Evolutionary conservation across 2,888 invertebrate species (phyloP).

Genomic region (Sinohyriopsis cumingii): DNA sequence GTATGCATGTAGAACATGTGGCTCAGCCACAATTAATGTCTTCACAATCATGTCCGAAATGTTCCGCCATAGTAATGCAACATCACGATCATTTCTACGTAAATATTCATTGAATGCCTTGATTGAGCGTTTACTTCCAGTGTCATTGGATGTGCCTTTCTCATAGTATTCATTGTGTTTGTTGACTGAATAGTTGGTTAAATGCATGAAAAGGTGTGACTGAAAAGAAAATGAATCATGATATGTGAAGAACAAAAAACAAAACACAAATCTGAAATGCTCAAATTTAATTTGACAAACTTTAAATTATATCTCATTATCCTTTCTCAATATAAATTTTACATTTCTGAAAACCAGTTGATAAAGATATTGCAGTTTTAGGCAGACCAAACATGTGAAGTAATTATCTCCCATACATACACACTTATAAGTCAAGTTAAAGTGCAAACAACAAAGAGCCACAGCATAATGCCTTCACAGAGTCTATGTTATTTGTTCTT

Average conservation of each 20-base stretch:
- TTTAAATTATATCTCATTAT: neutral
- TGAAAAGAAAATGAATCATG: constrained; percentile 41
- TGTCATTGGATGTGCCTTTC: constrained; percentile 59
- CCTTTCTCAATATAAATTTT: too few relatives aligned
- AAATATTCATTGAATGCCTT: constrained; percentile 69
- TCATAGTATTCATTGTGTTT: constrained; percentile 71
- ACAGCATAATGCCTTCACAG: too few relatives aligned
- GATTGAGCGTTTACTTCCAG: constrained; percentile 70
- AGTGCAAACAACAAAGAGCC: too few relatives aligned
- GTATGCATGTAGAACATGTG: constrained; percentile 71
- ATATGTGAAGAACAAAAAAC: neutral
- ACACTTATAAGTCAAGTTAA: too few relatives aligned
- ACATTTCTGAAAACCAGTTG: too few relatives aligned
- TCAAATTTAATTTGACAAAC: neutral
- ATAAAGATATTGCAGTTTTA: too few relatives aligned
- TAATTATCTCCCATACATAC: too few relatives aligned
- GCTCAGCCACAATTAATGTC: constrained; percentile 68
- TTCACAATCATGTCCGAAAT: constrained; percentile 71
- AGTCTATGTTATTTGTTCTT: too few relatives aligned
- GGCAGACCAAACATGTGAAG: too few relatives aligned
- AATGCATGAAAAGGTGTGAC: constrained; percentile 71
- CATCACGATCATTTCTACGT: constrained; percentile 65
- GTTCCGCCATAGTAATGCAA: constrained; percentile 66
- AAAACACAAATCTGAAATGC: neutral
- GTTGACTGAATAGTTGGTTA: constrained; percentile 73